phyloP scores from a whole-genome alignment of 2,888 invertebrate species.

The Choreutis nemorana region DNA sequence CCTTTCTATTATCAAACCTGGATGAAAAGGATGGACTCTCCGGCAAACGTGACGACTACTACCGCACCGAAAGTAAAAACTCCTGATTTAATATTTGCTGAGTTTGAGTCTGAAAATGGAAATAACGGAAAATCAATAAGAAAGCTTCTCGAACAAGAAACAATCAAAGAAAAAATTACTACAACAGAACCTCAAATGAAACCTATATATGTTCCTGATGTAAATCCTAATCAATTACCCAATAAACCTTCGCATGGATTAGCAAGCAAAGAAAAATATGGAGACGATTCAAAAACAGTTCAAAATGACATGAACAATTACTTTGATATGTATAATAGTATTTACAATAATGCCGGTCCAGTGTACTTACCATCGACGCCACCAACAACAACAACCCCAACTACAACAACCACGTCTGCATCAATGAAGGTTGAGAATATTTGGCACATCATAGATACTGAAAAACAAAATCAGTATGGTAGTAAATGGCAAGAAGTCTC shows the following conservation, averaged over 20 bases:
- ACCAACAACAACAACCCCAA: conserved; percentile 20
- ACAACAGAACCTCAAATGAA: conserved; percentile 23
- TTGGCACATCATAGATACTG: conserved; percentile 55
- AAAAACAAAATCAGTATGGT: conserved; percentile 35
- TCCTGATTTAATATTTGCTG: conserved; percentile 56
- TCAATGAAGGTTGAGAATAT: conserved; percentile 41
- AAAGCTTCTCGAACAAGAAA: conserved; percentile 45
- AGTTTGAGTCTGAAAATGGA: conserved; percentile 41
- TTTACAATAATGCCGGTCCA: conserved; percentile 27
- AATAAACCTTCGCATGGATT: too few relatives aligned
- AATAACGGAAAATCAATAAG: conserved; percentile 39
- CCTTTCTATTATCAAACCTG: conserved; percentile 56
- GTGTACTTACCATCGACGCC: conserved; percentile 25
- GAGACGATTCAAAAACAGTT: conserved; percentile 14
- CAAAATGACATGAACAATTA: conserved; percentile 32
- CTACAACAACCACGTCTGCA: conserved; percentile 24
- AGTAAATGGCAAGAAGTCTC: conserved; percentile 42
- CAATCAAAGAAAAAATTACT: conserved; percentile 19
- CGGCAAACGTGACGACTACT: conserved; percentile 19
- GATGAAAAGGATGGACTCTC: conserved; percentile 47
- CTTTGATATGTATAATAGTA: conserved; percentile 35
- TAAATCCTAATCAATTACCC: conserved; percentile 20
- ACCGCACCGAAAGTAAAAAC: conserved; percentile 27
- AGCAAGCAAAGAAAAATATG: conserved; percentile 14
- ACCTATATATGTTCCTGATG: conserved; percentile 45